phyloP scores from a whole-genome alignment of 2,797 vertebrate genomes.

The Hypotaenidia okinawae region DNA sequence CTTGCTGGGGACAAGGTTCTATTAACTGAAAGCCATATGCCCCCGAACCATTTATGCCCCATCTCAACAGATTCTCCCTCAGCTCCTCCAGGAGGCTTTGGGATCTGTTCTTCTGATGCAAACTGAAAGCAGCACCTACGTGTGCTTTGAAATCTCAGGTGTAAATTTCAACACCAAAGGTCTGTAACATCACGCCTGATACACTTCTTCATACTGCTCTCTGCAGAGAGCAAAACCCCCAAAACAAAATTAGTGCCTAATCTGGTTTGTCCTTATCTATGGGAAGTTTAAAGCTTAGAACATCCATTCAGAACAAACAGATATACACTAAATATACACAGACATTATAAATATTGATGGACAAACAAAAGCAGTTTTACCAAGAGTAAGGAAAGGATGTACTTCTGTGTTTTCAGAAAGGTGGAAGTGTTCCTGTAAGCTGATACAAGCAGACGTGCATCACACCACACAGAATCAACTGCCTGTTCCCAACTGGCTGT shows the following conservation, averaged over 20 bases:
- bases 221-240: background rate
- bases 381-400: background rate
- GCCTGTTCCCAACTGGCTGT: background rate
- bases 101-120: background rate
- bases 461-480: background rate
- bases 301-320: background rate
- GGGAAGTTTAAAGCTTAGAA: background rate
- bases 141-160: no score
- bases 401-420: background rate
- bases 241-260: background rate
- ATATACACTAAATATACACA: background rate
- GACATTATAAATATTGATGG: background rate
- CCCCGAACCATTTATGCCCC: background rate
- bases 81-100: background rate
- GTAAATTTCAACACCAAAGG: background rate
- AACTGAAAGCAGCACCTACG: background rate
- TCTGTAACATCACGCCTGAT: background rate
- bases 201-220: background rate
- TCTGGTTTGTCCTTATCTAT: background rate
- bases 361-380: background rate
- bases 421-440: background rate
- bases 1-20: background rate
- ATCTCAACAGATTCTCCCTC: background rate
- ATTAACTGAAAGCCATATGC: background rate
- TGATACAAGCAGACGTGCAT: background rate